Evolutionary conservation across 2,797 vertebrate species (phyloP), one percentile per base, ranked within the genome.

Genomic region (Esox lucius): DNA sequence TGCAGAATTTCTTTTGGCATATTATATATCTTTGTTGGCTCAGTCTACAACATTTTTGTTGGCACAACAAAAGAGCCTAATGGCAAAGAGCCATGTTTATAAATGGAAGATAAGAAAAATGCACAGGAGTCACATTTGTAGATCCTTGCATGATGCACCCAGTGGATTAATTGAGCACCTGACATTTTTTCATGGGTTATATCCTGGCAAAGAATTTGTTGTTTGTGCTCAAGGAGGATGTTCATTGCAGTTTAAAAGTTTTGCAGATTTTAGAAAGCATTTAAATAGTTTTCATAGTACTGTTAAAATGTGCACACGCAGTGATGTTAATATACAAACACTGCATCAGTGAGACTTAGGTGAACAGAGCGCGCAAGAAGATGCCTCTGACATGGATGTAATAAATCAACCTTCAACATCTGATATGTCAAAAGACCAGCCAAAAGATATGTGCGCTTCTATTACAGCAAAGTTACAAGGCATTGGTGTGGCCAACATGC

Each of bases 371-470:
- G 51, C 70, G 17, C 74, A 79, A 49, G 48, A 59, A 12, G 11
- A 35, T 74, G 48, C 1, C 12, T 53, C 69, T 62, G 72, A 69
- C 2, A 33, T 33, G 48, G 42, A 51, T 51, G 28, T 35, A 65
- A 12, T 53, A 62, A 26, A 56, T 75, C 64, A 69, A 51, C 72
- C 65, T 67, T 17, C 51, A 33, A 39, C 24, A 22, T 59, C 28
- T 51, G 28, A 48, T 22, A 72, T 73, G 4, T 65, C 71, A 59
- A 73, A 73, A 31, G 64, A 72, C 11, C 71, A 77, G 51, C 1
- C 48, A 3, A 73, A 66, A 65, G 56, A 79, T 42, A 79, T 81
- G 67, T 83, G 69, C 75, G 72, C 69, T 7, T 81, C 65, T 4
- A 48, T 77, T 17, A 74, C 79, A 28, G 79, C 72, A 9, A 77